Evolutionary conservation across 2,888 invertebrate genomes (phyloP), one percentile per base, ranked within the genome.

Genomic region (Leptopilina drosophilae): DNA sequence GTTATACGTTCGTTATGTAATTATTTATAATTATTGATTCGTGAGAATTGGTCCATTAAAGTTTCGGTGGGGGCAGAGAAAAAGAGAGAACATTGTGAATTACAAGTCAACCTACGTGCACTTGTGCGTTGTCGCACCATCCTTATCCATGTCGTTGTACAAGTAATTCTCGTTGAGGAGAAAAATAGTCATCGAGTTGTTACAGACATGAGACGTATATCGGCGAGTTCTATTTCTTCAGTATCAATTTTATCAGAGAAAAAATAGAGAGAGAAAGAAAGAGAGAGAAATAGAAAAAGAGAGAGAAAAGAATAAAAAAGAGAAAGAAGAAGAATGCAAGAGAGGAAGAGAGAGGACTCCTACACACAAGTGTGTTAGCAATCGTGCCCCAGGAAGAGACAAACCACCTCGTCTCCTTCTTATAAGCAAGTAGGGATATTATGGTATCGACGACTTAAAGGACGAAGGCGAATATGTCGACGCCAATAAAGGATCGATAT

Each of bases 401-500:
- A 73, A 78, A 69, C 46, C 26, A 67, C 67, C 76, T 12, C 76
- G 77, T 76, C n/a, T 62, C 9, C 42, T 42, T 42, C 42, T 42
- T 42, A 42, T 20, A 62, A n/a, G n/a, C 7, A 9, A 62, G 20
- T 20, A 20, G 49, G 49, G 49, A 12, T 49, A 49, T 49, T 76
- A 79, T 81, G 77, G 64, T 62, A 65, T 49, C n/a, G 76, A 49
- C 62, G n/a, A 11, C 9, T 49, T 11, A 64, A 33, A 42, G 76
- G 77, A 77, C 69, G 76, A 62, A 80, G 83, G 87, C 87, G 87
- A 87, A 88, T 89, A 87, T 86, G 90, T 89, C 87, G 88, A 87
- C 86, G 91, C 88, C 90, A 89, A 90, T 91, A 91, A 89, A 89
- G 89, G 90, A 89, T 89, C 90, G 88, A 89, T 90, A 91, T 90